A percentile compares a stretch with the other conserved stretches of the same genome.
Conservation (phyloP, 1,140 invertebrate genomes). For the Pantala flavescens region DNA sequence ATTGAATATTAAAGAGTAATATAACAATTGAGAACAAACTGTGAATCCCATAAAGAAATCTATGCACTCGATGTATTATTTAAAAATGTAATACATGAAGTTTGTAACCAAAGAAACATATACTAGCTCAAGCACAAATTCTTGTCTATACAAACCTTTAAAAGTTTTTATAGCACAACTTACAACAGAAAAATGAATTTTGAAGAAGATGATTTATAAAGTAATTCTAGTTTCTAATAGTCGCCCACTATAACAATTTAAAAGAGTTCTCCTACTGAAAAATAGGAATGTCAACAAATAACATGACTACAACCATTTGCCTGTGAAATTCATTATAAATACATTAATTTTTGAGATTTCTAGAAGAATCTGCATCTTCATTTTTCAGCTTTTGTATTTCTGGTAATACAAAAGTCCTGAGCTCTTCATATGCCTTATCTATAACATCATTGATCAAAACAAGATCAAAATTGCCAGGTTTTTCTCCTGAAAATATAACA, state of each 20-base stretch:
- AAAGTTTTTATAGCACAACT: no score
- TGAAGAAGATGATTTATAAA: no score
- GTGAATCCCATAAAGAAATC: no score
- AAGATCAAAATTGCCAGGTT: conserved; percentile 76
- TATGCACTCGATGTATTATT: no score
- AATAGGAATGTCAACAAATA: background rate
- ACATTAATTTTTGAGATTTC: background rate
- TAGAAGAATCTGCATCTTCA: background rate
- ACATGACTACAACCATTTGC: background rate
- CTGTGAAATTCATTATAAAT: background rate
- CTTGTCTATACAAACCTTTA: no score
- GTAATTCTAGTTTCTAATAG: background rate
- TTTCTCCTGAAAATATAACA: conserved; percentile 42
- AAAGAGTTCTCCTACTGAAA: background rate
- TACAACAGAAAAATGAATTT: no score
- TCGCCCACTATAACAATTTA: background rate
- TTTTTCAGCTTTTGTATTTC: conserved; percentile 37
- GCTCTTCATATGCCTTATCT: conserved; percentile 72
- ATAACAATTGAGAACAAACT: no score
- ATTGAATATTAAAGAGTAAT: no score
- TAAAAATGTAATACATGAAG: no score
- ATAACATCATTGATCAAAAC: conserved; percentile 86
- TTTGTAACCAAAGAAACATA: no score
- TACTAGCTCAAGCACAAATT: no score
- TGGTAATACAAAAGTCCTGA: conserved; percentile 57